Conservation (phyloP, 2,797 vertebrate genomes). For the Artibeus lituratus region DNA sequence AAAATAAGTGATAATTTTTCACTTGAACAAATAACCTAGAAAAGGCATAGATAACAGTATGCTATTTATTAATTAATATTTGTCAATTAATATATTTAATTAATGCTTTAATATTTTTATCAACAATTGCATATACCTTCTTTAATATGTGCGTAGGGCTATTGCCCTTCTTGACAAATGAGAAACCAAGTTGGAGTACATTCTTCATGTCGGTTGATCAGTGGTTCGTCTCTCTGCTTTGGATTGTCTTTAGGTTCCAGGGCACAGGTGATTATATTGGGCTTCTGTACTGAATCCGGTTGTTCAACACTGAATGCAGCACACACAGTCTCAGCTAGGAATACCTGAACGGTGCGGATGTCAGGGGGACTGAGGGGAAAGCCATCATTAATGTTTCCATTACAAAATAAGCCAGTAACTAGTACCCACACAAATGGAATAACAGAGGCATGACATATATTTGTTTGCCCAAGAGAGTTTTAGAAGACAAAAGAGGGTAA, state of each 20-base stretch:
- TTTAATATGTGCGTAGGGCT: neutral
- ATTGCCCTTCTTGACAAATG: neutral
- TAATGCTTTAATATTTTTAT: neutral
- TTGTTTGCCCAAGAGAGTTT: neutral
- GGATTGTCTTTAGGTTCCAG: neutral
- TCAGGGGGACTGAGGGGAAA: neutral
- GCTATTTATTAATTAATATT: neutral
- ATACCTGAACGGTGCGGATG: neutral
- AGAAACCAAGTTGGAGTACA: neutral
- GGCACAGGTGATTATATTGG: neutral
- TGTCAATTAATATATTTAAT: neutral
- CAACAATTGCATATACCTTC: neutral
- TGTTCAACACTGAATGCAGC: neutral
- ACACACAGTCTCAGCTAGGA: neutral
- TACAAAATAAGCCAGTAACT: neutral
- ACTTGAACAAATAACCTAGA: neutral
- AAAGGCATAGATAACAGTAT: neutral
- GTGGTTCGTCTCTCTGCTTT: neutral
- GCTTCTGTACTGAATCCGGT: neutral
- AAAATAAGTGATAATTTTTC: neutral
- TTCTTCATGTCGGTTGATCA: neutral
- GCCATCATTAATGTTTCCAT: neutral
- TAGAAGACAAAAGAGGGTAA: neutral
- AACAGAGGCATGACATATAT: neutral
- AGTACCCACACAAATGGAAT: neutral